Base-by-base conservation (phyloP, 1,140 invertebrate species). In the Ips nitidus region DNA sequence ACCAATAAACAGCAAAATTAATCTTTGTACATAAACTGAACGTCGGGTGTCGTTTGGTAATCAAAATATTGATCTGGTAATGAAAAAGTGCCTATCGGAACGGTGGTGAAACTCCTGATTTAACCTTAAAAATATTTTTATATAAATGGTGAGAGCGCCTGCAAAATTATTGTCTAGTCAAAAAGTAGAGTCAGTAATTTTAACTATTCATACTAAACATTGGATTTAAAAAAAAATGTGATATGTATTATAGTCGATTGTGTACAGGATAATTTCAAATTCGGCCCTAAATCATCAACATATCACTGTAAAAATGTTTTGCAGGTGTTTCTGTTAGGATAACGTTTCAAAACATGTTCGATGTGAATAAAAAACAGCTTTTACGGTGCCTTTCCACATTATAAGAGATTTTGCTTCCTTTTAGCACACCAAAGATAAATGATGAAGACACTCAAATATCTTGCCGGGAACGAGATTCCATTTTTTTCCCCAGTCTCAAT, bases 231-330 rank as follows among this genome's bases (percentile, higher is more conserved):
- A 22, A 22, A 22, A 22, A 22, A 22, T 22, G 22, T 22, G 22
- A 22, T 22, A 22, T 22, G 22, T 22, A 22, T 22, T 50, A 8
- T 50, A 50, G 22, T 50, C 45, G 8, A 55, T 22, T 58, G 59
- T 66, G 65, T 66, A 66, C 56, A 66, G 65, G 55, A 43, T 66
- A 58, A 7, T 57, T 66, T 65, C 41, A 53, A 52, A 52, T 64
- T 64, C 40, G 37, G 41, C 3, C 5, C 53, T 39, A 64, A 52
- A 52, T 42, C 40, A 43, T 4, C 55, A 22, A 59, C 65, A 66
- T 66, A 66, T 66, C 65, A 66, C 65, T 66, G 6, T 45, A n/a
- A 3, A 41, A 22, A 22, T 52, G 7, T 66, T 66, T 57, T 66
- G 63, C 63, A 66, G 52, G 40, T 41, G 43, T 41, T 57, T 66